Base-by-base conservation (phyloP, 2,797 vertebrate species). In the Podarcis siculus region DNA sequence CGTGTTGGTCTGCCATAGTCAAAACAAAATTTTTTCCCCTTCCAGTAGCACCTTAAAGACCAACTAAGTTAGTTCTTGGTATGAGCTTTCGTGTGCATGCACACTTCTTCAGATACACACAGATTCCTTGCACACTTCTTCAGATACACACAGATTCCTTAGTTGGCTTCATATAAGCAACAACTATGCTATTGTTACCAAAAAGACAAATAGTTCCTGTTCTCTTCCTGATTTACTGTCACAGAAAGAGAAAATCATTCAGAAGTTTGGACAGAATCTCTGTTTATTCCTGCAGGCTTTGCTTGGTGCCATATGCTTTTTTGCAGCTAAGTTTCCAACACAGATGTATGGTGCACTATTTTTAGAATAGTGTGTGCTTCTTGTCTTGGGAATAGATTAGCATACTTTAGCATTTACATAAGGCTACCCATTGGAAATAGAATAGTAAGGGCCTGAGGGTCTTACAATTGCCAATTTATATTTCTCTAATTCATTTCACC, bases 291-390 rank as follows among this genome's bases (percentile, higher is more conserved):
- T 88, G 67, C 82, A 88, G 90, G 91, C 87, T 87, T 87, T 39
- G 73, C 91, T 86, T 94, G 80, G 35, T 90, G 90, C 92, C 91
- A 73, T 90, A 89, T 91, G 90, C 58, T 94, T 94, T 91, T 58
- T 88, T 91, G 84, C 80, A 86, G 86, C 79, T 93, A 35, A 21
- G 27, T 87, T 87, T 92, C 82, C 86, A 67, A 27, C 80, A 77
- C 71, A 87, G 89, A 79, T 73, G 49, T 82, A 32, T 0, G 1
- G 69, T 21, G 23, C 27, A 27, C 0, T 0, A 79, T 78, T 42
- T 73, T 87, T 88, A 87, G 85, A 6, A 82, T 72, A 73, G 77
- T 55, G 82, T 75, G 78, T 37, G 78, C 55, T n/a, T 79, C 12
- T 0, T 2, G 66, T 83, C 89, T 93, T 87, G 82, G 87, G 86